A percentile compares a stretch with the other conserved stretches of the same genome.
phyloP scores from a whole-genome alignment of 1,140 invertebrate genomes.

The Archivesica marissinica region DNA sequence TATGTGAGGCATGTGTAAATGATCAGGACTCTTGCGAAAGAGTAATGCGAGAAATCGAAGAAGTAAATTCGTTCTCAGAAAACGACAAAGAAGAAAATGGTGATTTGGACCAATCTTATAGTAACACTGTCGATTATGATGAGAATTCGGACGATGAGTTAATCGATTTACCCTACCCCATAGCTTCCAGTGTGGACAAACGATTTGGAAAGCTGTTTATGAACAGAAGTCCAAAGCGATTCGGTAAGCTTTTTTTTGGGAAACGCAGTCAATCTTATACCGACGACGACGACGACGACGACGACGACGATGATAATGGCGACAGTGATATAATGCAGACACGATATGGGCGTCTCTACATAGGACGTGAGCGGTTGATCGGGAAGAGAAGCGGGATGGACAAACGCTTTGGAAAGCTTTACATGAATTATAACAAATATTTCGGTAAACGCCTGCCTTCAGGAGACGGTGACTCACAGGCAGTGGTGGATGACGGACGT shows the following conservation, averaged over 20 bases:
- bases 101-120: not conserved
- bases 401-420: constrained; percentile 20
- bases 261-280: not conserved
- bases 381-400: not conserved
- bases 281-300: not conserved
- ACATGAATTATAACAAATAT: not conserved
- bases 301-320: not conserved
- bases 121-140: not conserved
- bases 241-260: not conserved
- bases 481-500: too few relatives aligned
- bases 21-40: constrained; percentile 13
- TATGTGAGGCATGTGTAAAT: constrained; percentile 28
- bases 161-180: too few relatives aligned
- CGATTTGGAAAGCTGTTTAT: constrained; percentile 29
- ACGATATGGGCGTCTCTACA: not conserved
- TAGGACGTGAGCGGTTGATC: not conserved
- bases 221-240: not conserved
- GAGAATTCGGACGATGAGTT: not conserved
- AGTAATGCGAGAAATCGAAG: constrained; percentile 21
- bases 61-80: not conserved
- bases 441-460: constrained; percentile 9
- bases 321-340: not conserved
- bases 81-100: not conserved
- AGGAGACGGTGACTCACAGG: too few relatives aligned
- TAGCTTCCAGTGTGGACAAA: not conserved